Base-by-base conservation (phyloP, 2,113 vertebrate genomes). In the Myxocyprinus asiaticus region DNA sequence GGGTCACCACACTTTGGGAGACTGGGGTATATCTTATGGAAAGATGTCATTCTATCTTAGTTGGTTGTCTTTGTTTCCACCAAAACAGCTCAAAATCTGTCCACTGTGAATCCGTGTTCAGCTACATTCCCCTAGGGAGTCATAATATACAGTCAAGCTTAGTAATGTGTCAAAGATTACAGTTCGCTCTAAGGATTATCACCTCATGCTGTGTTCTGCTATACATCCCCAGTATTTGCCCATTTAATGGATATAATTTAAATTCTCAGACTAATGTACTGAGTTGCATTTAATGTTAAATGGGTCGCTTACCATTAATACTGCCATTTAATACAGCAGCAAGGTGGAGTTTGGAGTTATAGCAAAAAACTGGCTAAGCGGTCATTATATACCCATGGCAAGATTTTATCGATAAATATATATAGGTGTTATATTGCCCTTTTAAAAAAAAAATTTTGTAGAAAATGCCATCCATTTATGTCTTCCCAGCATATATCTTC, bases 281-380 rank as follows among this genome's bases (percentile, higher is more conserved):
- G 6, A 67, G 15, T 71, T 71, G 22, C 53, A 22, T 64, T 56
- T 66, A 9, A 55, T 11, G 70, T 44, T 48, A 82, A 9, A 65
- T 70, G 51, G 53, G 51, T 69, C 22, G 6, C 43, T 67, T 45
- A 33, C 65, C 42, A 9, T 45, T 69, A 43, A 65, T 6, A 67
- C 63, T 66, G 53, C 47, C 10, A n/a, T 61, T 82, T 67, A 78
- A 67, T 50, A 48, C 15, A 75, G 62, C 47, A 9, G 44, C 14
- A 67, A 67, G n/a, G 66, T 59, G 61, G 56, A n/a, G 12, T 17
- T 11, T 59, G 61, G 56, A n/a, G 12, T 17, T 11, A 70, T 15
- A 22, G n/a, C 59, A 61, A 48, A n/a, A 45, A 22, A 11, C 4
- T 51, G 76, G 65, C 59, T 61, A 77, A 33, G 62, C 48, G 63